Percentiles rank a stretch among this genome's conserved stretches.
phyloP scores from a whole-genome alignment of 2,113 vertebrate genomes.

The Macrotus californicus region DNA sequence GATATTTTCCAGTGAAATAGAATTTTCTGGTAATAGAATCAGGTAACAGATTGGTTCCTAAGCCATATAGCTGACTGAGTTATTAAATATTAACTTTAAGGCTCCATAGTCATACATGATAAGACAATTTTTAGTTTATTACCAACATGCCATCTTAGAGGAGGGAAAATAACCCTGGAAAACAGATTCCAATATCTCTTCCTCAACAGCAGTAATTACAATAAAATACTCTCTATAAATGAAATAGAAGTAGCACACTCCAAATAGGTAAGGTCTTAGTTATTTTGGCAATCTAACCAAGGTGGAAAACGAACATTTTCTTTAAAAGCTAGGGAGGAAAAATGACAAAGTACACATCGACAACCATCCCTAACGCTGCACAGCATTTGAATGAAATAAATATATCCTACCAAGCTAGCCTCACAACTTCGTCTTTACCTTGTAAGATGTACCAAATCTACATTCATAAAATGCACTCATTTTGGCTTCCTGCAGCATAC shows the following conservation, averaged over 20 bases:
- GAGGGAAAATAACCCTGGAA: neutral
- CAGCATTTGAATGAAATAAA: neutral
- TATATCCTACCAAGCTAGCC: neutral
- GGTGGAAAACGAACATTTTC: neutral
- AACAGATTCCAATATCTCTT: constrained; percentile 25
- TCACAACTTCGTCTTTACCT: neutral
- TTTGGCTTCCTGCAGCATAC: neutral
- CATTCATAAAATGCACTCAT: neutral
- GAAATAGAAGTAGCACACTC: neutral
- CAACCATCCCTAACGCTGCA: neutral
- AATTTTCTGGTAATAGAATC: constrained; percentile 23
- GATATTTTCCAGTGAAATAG: neutral
- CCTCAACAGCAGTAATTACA: constrained; percentile 41
- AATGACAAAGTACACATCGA: neutral
- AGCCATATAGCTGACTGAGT: neutral
- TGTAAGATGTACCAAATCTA: neutral
- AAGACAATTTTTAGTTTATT: constrained; percentile 38
- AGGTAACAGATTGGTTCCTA: neutral
- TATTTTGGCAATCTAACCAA: neutral
- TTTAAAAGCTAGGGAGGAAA: neutral
- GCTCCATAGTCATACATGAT: neutral
- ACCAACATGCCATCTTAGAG: neutral
- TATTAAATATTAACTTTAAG: neutral
- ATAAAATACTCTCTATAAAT: constrained; percentile 15
- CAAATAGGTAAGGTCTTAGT: neutral